Conservation (phyloP, 2,797 vertebrate genomes). For the Notolabrus celidotus region DNA sequence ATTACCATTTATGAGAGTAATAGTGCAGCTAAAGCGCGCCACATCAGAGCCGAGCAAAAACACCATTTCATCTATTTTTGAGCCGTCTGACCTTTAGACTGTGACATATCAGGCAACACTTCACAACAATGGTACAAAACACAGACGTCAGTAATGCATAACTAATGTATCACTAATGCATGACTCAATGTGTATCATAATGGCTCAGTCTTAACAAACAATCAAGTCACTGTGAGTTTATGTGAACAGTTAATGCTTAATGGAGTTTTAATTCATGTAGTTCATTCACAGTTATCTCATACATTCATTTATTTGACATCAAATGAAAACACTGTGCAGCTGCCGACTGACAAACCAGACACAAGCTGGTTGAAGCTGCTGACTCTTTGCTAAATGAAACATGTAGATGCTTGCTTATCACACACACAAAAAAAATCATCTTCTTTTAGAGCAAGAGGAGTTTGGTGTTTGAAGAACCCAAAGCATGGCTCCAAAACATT, state of each 20-base stretch:
- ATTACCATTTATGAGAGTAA: too few species aligned
- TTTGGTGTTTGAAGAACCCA: too few species aligned
- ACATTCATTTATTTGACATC: not conserved
- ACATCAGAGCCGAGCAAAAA: too few species aligned
- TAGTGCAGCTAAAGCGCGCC: too few species aligned
- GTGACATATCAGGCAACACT: not conserved
- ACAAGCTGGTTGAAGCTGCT: too few species aligned
- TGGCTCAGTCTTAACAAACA: not conserved
- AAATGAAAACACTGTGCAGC: not conserved
- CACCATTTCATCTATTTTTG: too few species aligned
- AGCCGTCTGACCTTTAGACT: not conserved
- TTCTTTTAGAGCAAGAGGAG: too few species aligned
- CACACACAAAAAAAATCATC: too few species aligned
- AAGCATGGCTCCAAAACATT: too few species aligned
- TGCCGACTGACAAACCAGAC: not conserved
- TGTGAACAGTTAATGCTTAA: not conserved
- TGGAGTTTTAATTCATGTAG: not conserved
- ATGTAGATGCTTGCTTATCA: too few species aligned
- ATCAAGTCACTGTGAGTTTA: not conserved
- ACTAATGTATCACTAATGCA: not conserved
- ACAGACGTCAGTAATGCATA: not conserved
- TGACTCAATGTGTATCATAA: not conserved
- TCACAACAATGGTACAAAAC: not conserved
- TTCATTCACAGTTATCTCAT: not conserved
- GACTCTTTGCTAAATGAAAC: too few species aligned